A percentile compares a stretch with the other conserved stretches of the same genome.
phyloP scores from a whole-genome alignment of 2,797 vertebrate species.

The Adelosebastes latens region DNA sequence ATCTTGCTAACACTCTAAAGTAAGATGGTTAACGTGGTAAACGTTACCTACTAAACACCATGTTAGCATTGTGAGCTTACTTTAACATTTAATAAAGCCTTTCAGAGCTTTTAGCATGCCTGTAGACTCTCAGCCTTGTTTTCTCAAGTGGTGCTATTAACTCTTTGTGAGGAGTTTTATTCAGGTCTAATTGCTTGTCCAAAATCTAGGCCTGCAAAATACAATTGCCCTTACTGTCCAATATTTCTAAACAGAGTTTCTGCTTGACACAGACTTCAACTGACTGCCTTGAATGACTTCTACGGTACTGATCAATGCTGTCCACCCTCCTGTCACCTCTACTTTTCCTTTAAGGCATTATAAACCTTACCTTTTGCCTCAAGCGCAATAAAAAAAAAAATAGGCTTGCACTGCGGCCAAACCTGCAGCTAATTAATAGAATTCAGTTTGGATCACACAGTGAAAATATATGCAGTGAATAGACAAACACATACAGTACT shows the following conservation, averaged over 20 bases:
- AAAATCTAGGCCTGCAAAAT: slow-evolving; percentile 4
- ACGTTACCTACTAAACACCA: neutral
- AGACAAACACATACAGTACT: neutral
- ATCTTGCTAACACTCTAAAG: neutral
- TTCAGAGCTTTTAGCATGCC: neutral
- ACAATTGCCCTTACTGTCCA: slow-evolving; percentile 8
- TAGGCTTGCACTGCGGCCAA: neutral
- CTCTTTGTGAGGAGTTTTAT: neutral
- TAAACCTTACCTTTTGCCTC: neutral
- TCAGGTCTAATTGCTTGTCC: slow-evolving; percentile 3
- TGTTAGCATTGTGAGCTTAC: neutral
- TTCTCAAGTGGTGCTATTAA: neutral
- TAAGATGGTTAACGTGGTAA: neutral
- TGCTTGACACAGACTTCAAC: slow-evolving; percentile 1
- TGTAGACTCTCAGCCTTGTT: neutral
- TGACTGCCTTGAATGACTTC: slow-evolving; percentile 16
- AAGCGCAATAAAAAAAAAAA: neutral
- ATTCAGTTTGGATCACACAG: neutral
- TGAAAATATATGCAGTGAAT: neutral
- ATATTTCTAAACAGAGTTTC: slow-evolving; percentile 11
- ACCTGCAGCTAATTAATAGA: neutral
- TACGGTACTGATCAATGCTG: neutral
- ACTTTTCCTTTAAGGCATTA: neutral
- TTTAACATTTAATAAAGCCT: neutral
- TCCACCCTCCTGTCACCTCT: neutral